These are phyloP conservation scores for Tyrophagus putrescentiae DNA, from an alignment of 1,140 invertebrate species.

Conservation along the genomic window DNA sequence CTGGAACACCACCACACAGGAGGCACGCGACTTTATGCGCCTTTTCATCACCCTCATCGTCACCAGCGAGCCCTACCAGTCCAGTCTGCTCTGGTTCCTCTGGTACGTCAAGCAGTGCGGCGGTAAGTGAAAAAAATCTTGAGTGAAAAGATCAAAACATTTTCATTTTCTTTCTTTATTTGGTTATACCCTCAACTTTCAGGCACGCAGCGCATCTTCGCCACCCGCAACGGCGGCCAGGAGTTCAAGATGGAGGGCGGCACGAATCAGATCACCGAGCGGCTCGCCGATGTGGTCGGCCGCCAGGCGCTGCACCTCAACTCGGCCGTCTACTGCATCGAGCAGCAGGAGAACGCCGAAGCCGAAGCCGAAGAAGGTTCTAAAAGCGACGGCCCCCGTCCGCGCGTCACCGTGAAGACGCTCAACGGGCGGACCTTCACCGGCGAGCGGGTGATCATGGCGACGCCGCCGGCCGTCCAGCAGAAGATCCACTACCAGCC, in stretches of 20 bases:
- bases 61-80: slow-evolving; percentile 33
- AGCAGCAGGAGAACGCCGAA: slow-evolving; percentile 23
- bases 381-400: too few species aligned
- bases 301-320: slow-evolving; percentile 26
- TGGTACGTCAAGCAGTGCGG: slow-evolving; percentile 34
- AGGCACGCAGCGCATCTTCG: slow-evolving; percentile 30
- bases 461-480: slow-evolving; percentile 32
- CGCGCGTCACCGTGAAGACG: slow-evolving; percentile 26
- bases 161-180: too few species aligned
- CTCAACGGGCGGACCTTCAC: slow-evolving; percentile 25
- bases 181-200: too few species aligned
- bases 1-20: slow-evolving; percentile 33
- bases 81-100: slow-evolving; percentile 34
- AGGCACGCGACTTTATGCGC: slow-evolving; percentile 21
- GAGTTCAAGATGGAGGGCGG: slow-evolving; percentile 35
- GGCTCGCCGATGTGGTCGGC: slow-evolving; percentile 31
- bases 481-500: slow-evolving; percentile 34
- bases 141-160: too few species aligned
- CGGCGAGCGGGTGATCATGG: slow-evolving; percentile 32
- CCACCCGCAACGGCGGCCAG: slow-evolving; percentile 33
- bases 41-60: slow-evolving; percentile 28
- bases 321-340: slow-evolving; percentile 24
- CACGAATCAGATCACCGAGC: slow-evolving; percentile 33
- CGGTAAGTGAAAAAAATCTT: too few species aligned
- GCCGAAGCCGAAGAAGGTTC: too few species aligned